Base-by-base conservation (phyloP, 2,113 vertebrate genomes). In the Austrofundulus limnaeus region DNA sequence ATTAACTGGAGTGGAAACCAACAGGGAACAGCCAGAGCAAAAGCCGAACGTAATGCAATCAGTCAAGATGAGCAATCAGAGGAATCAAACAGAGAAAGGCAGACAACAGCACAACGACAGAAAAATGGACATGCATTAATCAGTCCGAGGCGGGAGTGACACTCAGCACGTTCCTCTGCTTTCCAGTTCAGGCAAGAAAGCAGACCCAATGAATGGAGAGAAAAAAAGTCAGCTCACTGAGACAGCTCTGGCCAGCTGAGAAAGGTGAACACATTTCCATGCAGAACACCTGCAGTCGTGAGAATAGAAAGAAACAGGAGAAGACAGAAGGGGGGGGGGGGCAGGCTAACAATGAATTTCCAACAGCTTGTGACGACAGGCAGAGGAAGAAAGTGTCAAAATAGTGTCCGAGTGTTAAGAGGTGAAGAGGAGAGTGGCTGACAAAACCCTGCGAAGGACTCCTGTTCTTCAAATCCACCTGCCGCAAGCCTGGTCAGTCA, bases 261-360 rank as follows among this genome's bases (percentile, higher is more conserved):
- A 66, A 62, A 78, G 81, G 76, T 76, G 81, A 82, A 39, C 75
- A 70, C 28, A 88, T 83, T 83, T 79, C 72, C 67, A 85, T 84
- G 79, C 80, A 83, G 77, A 78, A 79, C 79, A 85, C 80, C 80
- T 43, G 59, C 75, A 63, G 75, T 66, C 23, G 16, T 69, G 75
- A 84, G 82, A 87, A 80, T 49, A 72, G 80, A 52, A 69, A 19
- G 41, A n/a, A 61, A 53, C 37, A 21, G 15, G 56, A 34, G 63
- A 52, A 52, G 2, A 47, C 28, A 23, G 52, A 34, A 39, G 67
- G 61, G 28, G 57, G 67, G 80, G 65, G 56, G 28, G 54, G 68
- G 78, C 68, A 57, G 11, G 78, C 64, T 48, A 78, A 59, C 85
- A 85, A 84, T 87, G 85, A 86, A 88, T 88, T 86, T 87, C 82